A percentile compares a stretch with the other conserved stretches of the same genome.
phyloP scores from a whole-genome alignment of 2,797 vertebrate species.

The Ficedula albicollis region DNA sequence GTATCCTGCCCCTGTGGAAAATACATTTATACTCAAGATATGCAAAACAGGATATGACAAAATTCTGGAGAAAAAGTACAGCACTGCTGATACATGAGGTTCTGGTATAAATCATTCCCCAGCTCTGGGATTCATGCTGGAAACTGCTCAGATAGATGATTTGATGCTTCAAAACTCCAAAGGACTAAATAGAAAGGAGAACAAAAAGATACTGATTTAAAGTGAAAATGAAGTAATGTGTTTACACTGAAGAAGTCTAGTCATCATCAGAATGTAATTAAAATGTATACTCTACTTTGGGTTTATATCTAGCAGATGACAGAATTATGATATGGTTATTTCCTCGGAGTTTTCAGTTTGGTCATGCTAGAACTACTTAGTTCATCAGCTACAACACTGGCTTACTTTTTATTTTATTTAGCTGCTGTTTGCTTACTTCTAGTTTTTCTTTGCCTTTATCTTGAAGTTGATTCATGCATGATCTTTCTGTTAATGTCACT shows the following conservation, averaged over 20 bases:
- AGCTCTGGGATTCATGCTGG: slow-evolving; percentile 53
- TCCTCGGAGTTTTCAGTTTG: neutral
- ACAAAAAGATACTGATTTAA: slow-evolving; percentile 26
- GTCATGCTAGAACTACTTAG: neutral
- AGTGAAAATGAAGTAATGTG: slow-evolving; percentile 31
- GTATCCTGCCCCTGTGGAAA: slow-evolving; percentile 64
- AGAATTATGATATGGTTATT: neutral
- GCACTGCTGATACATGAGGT: slow-evolving; percentile 33
- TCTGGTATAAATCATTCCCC: slow-evolving; percentile 72
- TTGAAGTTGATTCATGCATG: neutral
- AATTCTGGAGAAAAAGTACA: slow-evolving; percentile 58
- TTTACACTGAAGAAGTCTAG: slow-evolving; percentile 14
- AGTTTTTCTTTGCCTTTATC: neutral
- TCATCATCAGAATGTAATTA: slow-evolving; percentile 1
- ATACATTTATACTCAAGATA: slow-evolving; percentile 71
- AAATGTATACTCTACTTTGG: neutral
- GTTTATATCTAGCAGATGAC: neutral
- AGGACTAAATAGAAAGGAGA: neutral
- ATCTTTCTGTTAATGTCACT: neutral
- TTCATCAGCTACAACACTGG: neutral
- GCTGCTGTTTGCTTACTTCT: neutral
- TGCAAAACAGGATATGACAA: slow-evolving; percentile 75
- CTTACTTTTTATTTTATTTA: neutral
- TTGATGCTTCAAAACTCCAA: slow-evolving; percentile 37
- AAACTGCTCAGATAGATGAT: slow-evolving; percentile 45